phyloP scores from a whole-genome alignment of 1,140 invertebrate genomes.

The Saxidomus purpurata region DNA sequence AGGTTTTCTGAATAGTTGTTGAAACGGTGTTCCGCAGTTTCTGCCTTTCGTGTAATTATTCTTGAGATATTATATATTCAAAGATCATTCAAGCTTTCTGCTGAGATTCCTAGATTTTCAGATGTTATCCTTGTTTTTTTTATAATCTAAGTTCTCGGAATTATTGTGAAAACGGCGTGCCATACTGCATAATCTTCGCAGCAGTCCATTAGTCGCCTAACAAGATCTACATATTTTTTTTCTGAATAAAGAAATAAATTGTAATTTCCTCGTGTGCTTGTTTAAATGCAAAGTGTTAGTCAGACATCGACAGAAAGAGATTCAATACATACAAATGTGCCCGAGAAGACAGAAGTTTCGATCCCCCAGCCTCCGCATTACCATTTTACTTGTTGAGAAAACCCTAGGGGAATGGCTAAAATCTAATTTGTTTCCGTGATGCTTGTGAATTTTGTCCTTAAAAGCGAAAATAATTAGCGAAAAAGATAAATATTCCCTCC shows the following conservation, averaged over 20 bases:
- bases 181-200: no score
- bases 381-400: background rate
- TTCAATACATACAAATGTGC: background rate
- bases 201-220: no score
- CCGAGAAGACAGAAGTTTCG: background rate
- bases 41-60: no score
- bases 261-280: background rate
- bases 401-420: background rate
- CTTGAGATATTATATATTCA: no score
- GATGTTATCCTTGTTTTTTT: no score
- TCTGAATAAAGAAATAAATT: background rate
- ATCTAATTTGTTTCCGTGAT: conserved; percentile 33
- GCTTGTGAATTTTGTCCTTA: background rate
- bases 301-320: background rate
- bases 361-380: background rate
- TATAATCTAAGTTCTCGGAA: no score
- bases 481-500: background rate
- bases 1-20: no score
- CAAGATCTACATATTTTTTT: no score
- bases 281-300: background rate
- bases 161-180: no score
- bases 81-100: no score
- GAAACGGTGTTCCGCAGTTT: no score
- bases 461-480: conserved; percentile 9
- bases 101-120: no score